Evolutionary conservation across 2,888 invertebrate species (phyloP), one percentile per base, ranked within the genome.

Genomic region (Leptopterna dolabrata): DNA sequence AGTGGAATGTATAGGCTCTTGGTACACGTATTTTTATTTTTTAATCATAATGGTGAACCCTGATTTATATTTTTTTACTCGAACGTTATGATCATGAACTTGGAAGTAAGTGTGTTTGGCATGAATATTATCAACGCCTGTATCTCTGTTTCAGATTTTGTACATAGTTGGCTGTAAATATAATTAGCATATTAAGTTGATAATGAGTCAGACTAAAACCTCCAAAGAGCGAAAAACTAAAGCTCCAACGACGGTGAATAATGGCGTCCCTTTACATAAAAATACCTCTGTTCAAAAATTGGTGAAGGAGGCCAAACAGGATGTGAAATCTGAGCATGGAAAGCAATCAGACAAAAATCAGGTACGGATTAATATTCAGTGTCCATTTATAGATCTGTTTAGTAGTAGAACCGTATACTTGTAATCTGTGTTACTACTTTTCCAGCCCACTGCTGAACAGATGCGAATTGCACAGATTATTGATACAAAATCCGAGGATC

Each of bases 401-500:
- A 36, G 4, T 7, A 36, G 36, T 36, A 4, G 36, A 7, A 36
- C 7, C 4, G 2, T 7, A 36, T 36, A 7, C 36, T 36, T 4
- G 7, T 36, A 36, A 36, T 9, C 47, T 13, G 4, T 47, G 24
- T 36, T 36, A 36, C 73, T 84, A 89, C 89, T 89, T 80, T 92
- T 92, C 24, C 92, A 96, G 95, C 95, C 96, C 89, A 96, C 96
- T 90, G 95, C 95, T 92, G 96, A 96, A 93, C 97, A 97, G 93
- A 94, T 96, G 91, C 95, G 96, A 91, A 94, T 96, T 93, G 96
- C 96, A 92, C 95, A 95, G 93, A 96, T 96, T 92, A 96, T 96
- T 91, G 95, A 95, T 91, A 94, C 94, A 29, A 92, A 92, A 90
- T 92, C 92, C 87, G 94, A 94, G 89, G 94, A 95, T 91, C 93